Percentiles rank a stretch among this genome's conserved stretches.
Evolutionary conservation across 37 sponge, comb jelly and placozoan genomes (phyloP).

Genomic region (Ephydatia muelleri): DNA sequence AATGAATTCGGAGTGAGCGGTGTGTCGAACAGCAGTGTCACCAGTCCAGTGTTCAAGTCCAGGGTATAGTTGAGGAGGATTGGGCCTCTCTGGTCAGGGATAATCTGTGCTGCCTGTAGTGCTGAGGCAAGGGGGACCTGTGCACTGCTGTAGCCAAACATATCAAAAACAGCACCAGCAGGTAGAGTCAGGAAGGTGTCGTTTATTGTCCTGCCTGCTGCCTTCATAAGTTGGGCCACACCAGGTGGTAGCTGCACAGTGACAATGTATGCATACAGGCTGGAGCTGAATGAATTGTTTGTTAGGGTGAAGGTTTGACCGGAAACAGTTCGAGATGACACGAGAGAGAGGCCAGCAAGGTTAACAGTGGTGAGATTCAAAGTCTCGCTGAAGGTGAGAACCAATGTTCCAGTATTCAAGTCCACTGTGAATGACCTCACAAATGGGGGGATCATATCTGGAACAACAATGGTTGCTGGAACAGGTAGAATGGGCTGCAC

Average conservation of each 20-base stretch:
- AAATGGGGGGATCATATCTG: conserved; percentile 71
- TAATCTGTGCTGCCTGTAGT: conserved; percentile 47
- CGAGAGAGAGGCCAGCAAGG: conserved; percentile 42
- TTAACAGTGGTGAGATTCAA: conserved; percentile 58
- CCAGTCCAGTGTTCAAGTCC: conserved; percentile 70
- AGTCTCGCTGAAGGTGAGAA: conserved; percentile 82
- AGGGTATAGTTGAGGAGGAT: conserved; percentile 64
- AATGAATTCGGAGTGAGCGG: conserved; percentile 10
- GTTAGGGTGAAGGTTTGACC: not conserved
- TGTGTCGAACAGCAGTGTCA: conserved; percentile 47
- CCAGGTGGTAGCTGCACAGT: not conserved
- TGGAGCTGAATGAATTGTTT: not conserved
- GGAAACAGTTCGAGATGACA: conserved; percentile 4
- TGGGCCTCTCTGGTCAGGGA: conserved; percentile 64
- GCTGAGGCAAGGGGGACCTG: conserved; percentile 51
- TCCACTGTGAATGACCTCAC: conserved; percentile 72
- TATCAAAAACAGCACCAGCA: conserved; percentile 59
- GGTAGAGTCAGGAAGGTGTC: conserved; percentile 73
- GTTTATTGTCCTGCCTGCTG: conserved; percentile 36
- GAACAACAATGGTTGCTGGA: conserved; percentile 4
- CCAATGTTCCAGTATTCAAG: conserved; percentile 65
- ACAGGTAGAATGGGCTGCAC: not conserved
- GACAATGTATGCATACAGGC: not conserved
- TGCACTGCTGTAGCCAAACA: conserved; percentile 25
- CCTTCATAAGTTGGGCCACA: not conserved